Percentiles rank a stretch among this genome's conserved stretches.
These are phyloP conservation scores for Melospiza melodia DNA, from an alignment of 2,113 vertebrate species.

Conservation along the genomic window DNA sequence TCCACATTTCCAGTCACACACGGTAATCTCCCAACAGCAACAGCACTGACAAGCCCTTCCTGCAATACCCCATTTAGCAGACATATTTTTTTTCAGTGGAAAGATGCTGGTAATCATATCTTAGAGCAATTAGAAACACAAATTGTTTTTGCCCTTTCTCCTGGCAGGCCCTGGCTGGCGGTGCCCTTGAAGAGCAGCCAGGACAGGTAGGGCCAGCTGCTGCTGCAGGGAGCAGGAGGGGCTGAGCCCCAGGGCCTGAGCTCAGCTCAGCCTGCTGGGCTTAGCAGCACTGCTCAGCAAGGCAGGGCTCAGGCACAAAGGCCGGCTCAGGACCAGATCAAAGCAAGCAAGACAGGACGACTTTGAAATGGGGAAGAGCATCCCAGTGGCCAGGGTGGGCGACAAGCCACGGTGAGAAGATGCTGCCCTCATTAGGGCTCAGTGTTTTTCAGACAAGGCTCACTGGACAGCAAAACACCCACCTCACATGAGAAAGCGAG, in stretches of 20 bases:
- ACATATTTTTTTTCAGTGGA: rapidly evolving
- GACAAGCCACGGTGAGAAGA: not conserved
- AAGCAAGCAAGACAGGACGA: not conserved
- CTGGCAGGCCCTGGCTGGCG: not conserved
- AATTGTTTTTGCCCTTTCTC: conserved; percentile 13
- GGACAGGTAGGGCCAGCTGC: not conserved
- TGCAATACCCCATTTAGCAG: not conserved
- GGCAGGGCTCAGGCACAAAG: not conserved
- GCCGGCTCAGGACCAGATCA: not conserved
- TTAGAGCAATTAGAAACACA: not conserved
- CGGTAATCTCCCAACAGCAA: not conserved
- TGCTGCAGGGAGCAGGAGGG: not conserved
- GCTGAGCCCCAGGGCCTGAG: not conserved
- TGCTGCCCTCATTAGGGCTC: rapidly evolving
- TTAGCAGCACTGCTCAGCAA: not conserved
- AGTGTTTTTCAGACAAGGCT: not conserved
- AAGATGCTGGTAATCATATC: not conserved
- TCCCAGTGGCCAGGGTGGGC: not conserved
- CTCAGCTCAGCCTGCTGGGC: not conserved
- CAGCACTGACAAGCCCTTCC: not conserved
- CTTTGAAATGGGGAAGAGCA: not conserved
- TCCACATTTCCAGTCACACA: conserved; percentile 10
- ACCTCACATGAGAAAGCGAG: not conserved
- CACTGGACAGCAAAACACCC: not conserved
- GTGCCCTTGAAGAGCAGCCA: not conserved